Percentiles rank a stretch among this genome's conserved stretches.
phyloP scores from a whole-genome alignment of 2,888 invertebrate species.

The Rhagophthalmus giganteus region DNA sequence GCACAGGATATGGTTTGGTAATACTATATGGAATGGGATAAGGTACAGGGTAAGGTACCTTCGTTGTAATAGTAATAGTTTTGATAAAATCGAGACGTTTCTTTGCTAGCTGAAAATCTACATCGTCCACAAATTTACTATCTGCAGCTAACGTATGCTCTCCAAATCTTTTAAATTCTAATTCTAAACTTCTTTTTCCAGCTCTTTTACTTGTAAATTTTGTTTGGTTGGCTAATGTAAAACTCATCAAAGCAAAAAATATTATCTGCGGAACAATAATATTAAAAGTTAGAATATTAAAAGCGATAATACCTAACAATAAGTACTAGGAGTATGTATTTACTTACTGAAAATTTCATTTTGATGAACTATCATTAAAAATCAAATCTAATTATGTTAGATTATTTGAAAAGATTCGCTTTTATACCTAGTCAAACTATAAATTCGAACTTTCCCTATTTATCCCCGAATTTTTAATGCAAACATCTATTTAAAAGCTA shows the following conservation, averaged over 20 bases:
- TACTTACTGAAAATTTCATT: slow-evolving; percentile 15
- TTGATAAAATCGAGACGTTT: slow-evolving; percentile 38
- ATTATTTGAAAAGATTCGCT: neutral
- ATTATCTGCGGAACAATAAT: no score
- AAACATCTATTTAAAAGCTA: slow-evolving; percentile 10
- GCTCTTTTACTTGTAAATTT: no score
- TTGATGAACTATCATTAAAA: no score
- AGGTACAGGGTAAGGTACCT: slow-evolving; percentile 55
- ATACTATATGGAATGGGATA: slow-evolving; percentile 59
- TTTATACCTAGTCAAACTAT: slow-evolving; percentile 1
- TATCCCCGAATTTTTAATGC: slow-evolving; percentile 12
- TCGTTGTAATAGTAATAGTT: slow-evolving; percentile 43
- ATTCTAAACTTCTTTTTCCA: slow-evolving; percentile 16
- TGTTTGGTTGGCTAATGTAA: no score
- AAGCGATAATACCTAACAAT: no score
- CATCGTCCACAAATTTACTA: slow-evolving; percentile 16
- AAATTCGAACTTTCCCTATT: slow-evolving; percentile 19
- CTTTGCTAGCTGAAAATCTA: slow-evolving; percentile 21
- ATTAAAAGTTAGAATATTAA: no score
- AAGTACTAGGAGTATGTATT: no score
- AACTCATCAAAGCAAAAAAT: no score
- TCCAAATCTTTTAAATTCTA: neutral
- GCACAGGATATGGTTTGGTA: slow-evolving; percentile 59
- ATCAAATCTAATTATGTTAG: neutral
- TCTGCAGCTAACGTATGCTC: neutral